These are phyloP conservation scores for Cremastinae sp. DNA, from an alignment of 2,888 invertebrate species.

Conservation along the genomic window DNA sequence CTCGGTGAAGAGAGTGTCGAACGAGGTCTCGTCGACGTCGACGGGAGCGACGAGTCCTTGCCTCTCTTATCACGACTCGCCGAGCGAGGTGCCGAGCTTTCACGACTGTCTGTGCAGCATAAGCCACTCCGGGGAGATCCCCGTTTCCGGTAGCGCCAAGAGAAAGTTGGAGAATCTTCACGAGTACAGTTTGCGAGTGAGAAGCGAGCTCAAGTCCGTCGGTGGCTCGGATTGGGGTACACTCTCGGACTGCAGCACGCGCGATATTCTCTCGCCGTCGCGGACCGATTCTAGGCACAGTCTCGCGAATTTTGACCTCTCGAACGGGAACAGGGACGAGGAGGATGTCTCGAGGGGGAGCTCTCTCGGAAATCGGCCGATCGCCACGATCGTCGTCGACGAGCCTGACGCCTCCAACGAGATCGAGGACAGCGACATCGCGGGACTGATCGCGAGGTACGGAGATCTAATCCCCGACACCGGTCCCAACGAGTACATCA, in stretches of 20 bases:
- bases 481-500: conserved; percentile 71
- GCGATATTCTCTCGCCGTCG: conserved; percentile 68
- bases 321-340: conserved; percentile 46
- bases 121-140: conserved; percentile 69
- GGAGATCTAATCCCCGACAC: conserved; percentile 56
- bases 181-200: conserved; percentile 75
- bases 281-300: conserved; percentile 70
- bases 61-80: conserved; percentile 67
- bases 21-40: conserved; percentile 67
- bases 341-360: conserved; percentile 54
- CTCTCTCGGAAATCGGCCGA: neutral
- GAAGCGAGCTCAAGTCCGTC: conserved; percentile 70
- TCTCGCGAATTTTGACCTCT: conserved; percentile 59
- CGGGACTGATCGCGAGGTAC: conserved; percentile 46
- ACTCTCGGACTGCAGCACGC: conserved; percentile 71
- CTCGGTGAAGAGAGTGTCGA: conserved; percentile 77
- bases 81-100: conserved; percentile 67
- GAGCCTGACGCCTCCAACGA: conserved; percentile 31
- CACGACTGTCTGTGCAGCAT: conserved; percentile 74
- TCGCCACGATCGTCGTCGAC: conserved; percentile 25
- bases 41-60: conserved; percentile 70
- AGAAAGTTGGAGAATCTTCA: conserved; percentile 76
- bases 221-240: conserved; percentile 71
- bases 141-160: conserved; percentile 68
- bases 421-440: conserved; percentile 52